Evolutionary conservation across 2,113 vertebrate species (phyloP).

Genomic region (Candoia aspera): DNA sequence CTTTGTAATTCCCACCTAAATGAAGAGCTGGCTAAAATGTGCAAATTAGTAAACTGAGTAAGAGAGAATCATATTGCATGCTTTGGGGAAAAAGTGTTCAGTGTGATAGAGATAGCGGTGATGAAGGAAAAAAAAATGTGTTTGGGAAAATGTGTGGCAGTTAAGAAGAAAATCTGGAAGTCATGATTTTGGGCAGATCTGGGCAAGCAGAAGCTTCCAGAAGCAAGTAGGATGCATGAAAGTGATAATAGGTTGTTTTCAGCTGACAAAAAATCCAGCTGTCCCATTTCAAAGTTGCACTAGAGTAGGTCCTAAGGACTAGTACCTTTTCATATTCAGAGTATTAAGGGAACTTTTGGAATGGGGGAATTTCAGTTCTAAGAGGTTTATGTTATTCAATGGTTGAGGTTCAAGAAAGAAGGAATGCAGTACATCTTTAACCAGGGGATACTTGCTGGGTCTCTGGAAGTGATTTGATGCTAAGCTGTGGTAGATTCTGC

Average conservation of each 20-base stretch:
- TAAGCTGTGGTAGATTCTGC: neutral
- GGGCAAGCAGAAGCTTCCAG: neutral
- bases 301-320: neutral
- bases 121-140: neutral
- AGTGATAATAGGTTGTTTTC: neutral
- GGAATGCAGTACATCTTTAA: neutral
- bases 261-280: neutral
- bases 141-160: neutral
- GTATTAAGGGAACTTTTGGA: neutral
- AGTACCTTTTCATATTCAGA: neutral
- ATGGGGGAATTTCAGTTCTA: neutral
- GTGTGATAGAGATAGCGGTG: neutral
- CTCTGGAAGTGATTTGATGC: neutral
- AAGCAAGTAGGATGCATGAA: neutral
- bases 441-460: accelerated
- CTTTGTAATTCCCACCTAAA: neutral
- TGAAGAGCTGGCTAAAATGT: neutral
- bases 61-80: neutral
- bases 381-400: neutral
- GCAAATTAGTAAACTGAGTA: neutral
- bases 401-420: neutral
- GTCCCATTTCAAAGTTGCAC: neutral
- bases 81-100: neutral
- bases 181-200: neutral
- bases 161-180: no score